These are phyloP conservation scores for Euglossa dilemma DNA, from an alignment of 1,140 invertebrate genomes.

Conservation along the genomic window DNA sequence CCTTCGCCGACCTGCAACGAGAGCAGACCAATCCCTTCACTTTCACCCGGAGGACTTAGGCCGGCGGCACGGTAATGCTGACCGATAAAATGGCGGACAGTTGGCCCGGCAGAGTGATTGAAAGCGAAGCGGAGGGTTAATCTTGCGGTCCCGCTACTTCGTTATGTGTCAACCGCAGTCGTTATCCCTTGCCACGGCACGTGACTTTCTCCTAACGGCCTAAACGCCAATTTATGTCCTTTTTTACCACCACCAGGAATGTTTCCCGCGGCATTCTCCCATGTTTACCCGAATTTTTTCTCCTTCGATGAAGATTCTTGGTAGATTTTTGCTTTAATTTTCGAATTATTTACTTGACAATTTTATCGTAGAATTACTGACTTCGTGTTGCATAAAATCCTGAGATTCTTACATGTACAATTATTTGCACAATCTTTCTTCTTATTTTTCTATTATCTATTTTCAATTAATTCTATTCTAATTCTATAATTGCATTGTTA, in stretches of 20 bases:
- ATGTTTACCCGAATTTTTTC: neutral
- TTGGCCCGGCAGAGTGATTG: slow-evolving; percentile 39
- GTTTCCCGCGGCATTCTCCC: neutral
- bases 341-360: too few relatives aligned
- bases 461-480: too few relatives aligned
- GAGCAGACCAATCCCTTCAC: neutral
- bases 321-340: too few relatives aligned
- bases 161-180: slow-evolving; percentile 62
- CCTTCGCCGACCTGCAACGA: neutral
- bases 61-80: slow-evolving; percentile 50
- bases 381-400: too few relatives aligned
- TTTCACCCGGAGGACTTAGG: slow-evolving; percentile 18
- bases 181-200: slow-evolving; percentile 25
- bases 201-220: slow-evolving; percentile 7
- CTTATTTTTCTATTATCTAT: too few relatives aligned
- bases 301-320: too few relatives aligned
- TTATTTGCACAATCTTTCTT: too few relatives aligned
- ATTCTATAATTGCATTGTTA: too few relatives aligned
- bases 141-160: slow-evolving; percentile 56
- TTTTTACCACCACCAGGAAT: neutral
- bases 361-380: too few relatives aligned
- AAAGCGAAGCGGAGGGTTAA: slow-evolving; percentile 55
- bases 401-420: too few relatives aligned
- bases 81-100: slow-evolving; percentile 50
- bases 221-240: neutral